phyloP scores from a whole-genome alignment of 2,888 invertebrate species.

The Epinotia nisella region DNA sequence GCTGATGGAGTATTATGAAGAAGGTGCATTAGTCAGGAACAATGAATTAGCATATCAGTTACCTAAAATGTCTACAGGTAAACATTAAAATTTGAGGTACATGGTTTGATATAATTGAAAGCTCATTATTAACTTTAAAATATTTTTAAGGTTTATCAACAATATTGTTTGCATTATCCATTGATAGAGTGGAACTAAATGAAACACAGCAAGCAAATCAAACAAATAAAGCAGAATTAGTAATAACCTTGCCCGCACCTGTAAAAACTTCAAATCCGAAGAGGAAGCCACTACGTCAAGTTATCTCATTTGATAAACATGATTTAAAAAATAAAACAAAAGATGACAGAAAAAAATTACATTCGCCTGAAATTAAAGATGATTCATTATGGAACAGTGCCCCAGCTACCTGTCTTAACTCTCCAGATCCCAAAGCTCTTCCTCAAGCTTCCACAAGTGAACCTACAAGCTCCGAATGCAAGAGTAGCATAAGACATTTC shows the following conservation, averaged over 20 bases:
- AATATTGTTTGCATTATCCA: constrained; percentile 95
- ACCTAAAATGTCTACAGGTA: constrained; percentile 94
- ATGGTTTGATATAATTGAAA: constrained; percentile 7
- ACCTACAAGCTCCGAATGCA: constrained; percentile 77
- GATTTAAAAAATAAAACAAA: constrained; percentile 59
- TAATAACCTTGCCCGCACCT: constrained; percentile 88
- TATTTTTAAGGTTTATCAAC: constrained; percentile 89
- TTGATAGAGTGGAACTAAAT: constrained; percentile 94
- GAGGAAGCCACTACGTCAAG: constrained; percentile 77
- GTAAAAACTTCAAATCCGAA: constrained; percentile 79
- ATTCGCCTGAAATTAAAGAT: constrained; percentile 53
- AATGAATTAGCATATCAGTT: constrained; percentile 91
- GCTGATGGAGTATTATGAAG: constrained; percentile 91
- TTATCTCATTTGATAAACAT: constrained; percentile 80
- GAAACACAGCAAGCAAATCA: constrained; percentile 81
- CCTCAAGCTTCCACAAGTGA: constrained; percentile 73
- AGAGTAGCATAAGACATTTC: constrained; percentile 72
- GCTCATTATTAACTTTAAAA: constrained; percentile 30
- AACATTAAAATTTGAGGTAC: constrained; percentile 41
- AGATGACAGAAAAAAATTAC: constrained; percentile 55
- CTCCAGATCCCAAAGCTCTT: constrained; percentile 77
- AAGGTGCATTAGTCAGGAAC: constrained; percentile 93
- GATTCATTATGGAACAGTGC: constrained; percentile 82
- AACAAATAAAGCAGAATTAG: constrained; percentile 85
- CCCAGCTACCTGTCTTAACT: constrained; percentile 86